Base-by-base conservation (phyloP, 2,797 vertebrate species). In the Austrolebias charrua region DNA sequence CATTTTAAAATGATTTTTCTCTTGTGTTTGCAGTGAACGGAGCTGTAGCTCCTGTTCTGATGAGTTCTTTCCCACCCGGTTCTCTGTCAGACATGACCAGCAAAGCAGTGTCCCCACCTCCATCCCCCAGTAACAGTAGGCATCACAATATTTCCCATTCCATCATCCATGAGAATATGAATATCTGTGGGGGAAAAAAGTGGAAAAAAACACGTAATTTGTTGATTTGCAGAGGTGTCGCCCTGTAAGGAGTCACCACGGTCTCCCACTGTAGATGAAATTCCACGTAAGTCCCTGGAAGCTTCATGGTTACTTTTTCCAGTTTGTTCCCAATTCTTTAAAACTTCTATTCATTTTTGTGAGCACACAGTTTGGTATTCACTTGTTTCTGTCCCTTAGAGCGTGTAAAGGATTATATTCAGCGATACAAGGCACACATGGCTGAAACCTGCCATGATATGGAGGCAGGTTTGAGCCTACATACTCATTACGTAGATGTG, bases 401-500 rank as follows among this genome's bases (percentile, higher is more conserved):
- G 58, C 55, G 60, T 1, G 93, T 95, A 38, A 88, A 90, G 73
- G 63, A 67, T 16, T 95, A 94, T 81, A 83, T 86, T 42, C 48
- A 48, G 0, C 75, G 71, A 0, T 85, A 92, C 7, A 94, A 89
- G 80, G 77, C 89, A 33, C 81, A 83, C 51, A 84, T 95, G 66
- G 69, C 40, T 55, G 82, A 88, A 2, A 31, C 6, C 0, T 94
- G 90, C 76, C 82, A 79, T 60, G 58, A 78, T 13, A 66, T 86
- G 69, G 91, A 91, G 33, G 64, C 62, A 12, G 87, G 89, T 0
- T 7, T 89, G 2, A 70, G 70, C 44, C 80, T 91, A 10, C 90
- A 86, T 0, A 88, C 86, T 48, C 88, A 94, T 48, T 95, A 94
- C 15, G 86, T 95, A 15, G 91, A 95, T 3, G 66, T 86, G 12